Conservation (phyloP, 2,113 vertebrate species). For the Ramphastos sulfuratus region DNA sequence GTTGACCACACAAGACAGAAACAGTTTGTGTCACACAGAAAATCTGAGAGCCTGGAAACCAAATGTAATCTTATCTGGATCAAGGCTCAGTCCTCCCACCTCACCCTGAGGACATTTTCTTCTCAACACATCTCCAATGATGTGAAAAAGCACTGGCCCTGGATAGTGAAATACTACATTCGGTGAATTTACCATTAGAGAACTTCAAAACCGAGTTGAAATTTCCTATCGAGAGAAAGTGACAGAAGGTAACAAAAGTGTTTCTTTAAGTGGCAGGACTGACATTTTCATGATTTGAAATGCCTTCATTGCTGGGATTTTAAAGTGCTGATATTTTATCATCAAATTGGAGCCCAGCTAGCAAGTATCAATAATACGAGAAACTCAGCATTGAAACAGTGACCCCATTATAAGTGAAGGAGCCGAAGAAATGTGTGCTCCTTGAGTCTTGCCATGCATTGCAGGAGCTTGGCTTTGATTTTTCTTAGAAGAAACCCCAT, state of each 20-base stretch:
- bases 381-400: conserved; percentile 13
- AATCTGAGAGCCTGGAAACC: neutral
- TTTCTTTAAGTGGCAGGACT: neutral
- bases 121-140: neutral
- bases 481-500: neutral
- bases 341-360: conserved; percentile 10
- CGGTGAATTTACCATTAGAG: neutral
- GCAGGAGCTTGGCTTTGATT: neutral
- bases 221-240: neutral
- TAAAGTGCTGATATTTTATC: conserved; percentile 34
- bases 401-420: conserved; percentile 9
- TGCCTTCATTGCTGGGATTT: neutral
- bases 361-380: conserved; percentile 12
- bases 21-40: neutral
- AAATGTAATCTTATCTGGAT: neutral
- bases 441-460: neutral
- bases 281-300: conserved; percentile 22
- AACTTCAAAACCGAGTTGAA: neutral
- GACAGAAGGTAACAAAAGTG: neutral
- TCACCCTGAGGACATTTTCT: neutral
- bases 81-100: neutral
- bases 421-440: neutral
- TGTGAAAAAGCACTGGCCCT: neutral
- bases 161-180: neutral
- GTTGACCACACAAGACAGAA: neutral